Conservation (phyloP, 2,797 vertebrate genomes). For the Enteromius radiatus region DNA sequence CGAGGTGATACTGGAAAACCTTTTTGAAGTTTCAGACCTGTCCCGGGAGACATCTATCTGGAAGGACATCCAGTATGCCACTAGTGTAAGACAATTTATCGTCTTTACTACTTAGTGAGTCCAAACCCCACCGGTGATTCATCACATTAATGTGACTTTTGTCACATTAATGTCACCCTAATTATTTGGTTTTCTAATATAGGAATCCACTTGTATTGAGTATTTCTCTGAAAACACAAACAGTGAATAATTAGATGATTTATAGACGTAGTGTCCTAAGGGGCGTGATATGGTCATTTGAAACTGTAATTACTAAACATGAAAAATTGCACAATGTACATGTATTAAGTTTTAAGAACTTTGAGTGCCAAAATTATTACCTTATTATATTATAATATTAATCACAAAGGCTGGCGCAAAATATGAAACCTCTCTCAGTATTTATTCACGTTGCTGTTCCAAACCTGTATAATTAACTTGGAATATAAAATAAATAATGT, state of each 20-base stretch:
- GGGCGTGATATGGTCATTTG: constrained; percentile 49
- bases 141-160: constrained; percentile 36
- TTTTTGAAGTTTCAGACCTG: constrained; percentile 85
- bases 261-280: neutral
- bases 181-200: constrained; percentile 21
- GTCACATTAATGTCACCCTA: constrained; percentile 33
- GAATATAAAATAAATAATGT: neutral
- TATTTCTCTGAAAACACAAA: constrained; percentile 20
- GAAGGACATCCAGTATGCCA: constrained; percentile 87
- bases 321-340: constrained; percentile 27
- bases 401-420: neutral
- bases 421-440: neutral
- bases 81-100: constrained; percentile 77
- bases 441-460: neutral
- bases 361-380: neutral
- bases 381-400: neutral
- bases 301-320: constrained; percentile 19
- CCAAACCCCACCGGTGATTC: constrained; percentile 20
- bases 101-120: constrained; percentile 31
- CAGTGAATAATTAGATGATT: constrained; percentile 31
- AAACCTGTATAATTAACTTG: neutral
- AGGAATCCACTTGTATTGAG: constrained; percentile 14
- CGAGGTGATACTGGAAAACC: constrained; percentile 86
- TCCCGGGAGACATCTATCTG: constrained; percentile 85
- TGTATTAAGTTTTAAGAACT: constrained; percentile 1